These are phyloP conservation scores for Ceratosolen fusciceps DNA, from an alignment of 1,140 invertebrate species.

Conservation along the genomic window DNA sequence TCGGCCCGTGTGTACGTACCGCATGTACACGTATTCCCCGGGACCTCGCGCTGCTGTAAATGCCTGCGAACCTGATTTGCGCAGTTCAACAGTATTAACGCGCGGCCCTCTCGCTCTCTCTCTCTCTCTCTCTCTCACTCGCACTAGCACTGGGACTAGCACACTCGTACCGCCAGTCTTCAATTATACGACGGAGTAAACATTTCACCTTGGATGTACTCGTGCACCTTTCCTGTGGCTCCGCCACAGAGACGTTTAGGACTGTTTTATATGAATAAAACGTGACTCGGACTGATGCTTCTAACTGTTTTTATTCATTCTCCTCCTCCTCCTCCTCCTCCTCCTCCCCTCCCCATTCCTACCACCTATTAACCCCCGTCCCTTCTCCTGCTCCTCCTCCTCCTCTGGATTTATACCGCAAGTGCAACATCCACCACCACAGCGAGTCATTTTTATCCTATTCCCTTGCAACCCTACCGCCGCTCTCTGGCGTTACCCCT, in stretches of 20 bases:
- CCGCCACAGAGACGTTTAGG: slow-evolving; percentile 20
- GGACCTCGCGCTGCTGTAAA: slow-evolving; percentile 37
- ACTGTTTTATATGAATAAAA: slow-evolving; percentile 38
- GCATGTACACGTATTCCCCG: background rate
- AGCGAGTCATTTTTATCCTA: no score
- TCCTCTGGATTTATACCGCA: background rate
- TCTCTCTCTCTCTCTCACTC: no score
- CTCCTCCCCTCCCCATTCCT: background rate
- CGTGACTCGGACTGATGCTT: slow-evolving; percentile 32
- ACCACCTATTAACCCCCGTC: background rate
- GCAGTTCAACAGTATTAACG: slow-evolving; percentile 43
- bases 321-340: slow-evolving; percentile 13
- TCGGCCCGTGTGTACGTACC: background rate
- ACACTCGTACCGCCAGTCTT: slow-evolving; percentile 48
- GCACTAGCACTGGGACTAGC: no score
- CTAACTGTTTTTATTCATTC: slow-evolving; percentile 45
- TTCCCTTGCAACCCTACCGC: no score
- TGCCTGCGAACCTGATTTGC: slow-evolving; percentile 44
- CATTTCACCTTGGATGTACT: slow-evolving; percentile 37
- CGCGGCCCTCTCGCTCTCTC: background rate
- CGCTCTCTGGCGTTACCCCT: no score
- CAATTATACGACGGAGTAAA: slow-evolving; percentile 48
- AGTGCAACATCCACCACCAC: no score
- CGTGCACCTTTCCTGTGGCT: background rate
- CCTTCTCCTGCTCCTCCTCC: background rate